Conservation (phyloP, 2,888 invertebrate genomes). For the Microplitis deprimator region DNA sequence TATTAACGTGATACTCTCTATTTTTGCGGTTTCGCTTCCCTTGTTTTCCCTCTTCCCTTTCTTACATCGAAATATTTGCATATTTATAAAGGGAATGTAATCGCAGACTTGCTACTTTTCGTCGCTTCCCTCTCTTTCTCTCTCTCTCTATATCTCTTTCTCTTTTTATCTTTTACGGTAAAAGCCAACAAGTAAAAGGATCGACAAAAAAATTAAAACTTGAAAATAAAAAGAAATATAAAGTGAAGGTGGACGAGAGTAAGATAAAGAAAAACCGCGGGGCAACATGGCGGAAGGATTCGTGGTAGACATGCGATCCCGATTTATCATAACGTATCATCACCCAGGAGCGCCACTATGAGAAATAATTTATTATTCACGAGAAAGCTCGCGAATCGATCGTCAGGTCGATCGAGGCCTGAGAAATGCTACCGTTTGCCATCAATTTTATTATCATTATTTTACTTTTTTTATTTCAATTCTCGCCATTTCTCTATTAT, state of each 20-base stretch:
- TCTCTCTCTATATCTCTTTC: conserved; percentile 43
- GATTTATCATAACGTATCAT: conserved; percentile 63
- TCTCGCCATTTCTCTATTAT: not conserved
- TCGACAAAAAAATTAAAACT: conserved; percentile 20
- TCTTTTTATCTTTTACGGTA: conserved; percentile 7
- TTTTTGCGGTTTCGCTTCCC: conserved; percentile 47
- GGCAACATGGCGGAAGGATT: conserved; percentile 70
- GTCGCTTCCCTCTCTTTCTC: conserved; percentile 57
- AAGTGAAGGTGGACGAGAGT: conserved; percentile 31
- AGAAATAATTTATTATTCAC: conserved; percentile 56
- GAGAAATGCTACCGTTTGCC: conserved; percentile 44
- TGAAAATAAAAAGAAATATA: conserved; percentile 26
- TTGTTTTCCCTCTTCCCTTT: conserved; percentile 43
- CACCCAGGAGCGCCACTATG: conserved; percentile 52
- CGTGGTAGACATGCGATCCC: conserved; percentile 70
- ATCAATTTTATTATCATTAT: conserved; percentile 31
- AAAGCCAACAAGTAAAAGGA: not conserved
- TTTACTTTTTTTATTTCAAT: conserved; percentile 18
- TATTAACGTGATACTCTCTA: conserved; percentile 63
- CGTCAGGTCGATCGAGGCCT: conserved; percentile 32
- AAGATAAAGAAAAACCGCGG: conserved; percentile 57
- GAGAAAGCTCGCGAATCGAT: conserved; percentile 45
- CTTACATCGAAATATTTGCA: conserved; percentile 66
- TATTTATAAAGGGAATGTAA: conserved; percentile 71
- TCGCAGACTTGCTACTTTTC: conserved; percentile 68